These are phyloP conservation scores for Crambe crambe DNA, from an alignment of 37 sponge, comb jelly and placozoan species.

Conservation along the genomic window DNA sequence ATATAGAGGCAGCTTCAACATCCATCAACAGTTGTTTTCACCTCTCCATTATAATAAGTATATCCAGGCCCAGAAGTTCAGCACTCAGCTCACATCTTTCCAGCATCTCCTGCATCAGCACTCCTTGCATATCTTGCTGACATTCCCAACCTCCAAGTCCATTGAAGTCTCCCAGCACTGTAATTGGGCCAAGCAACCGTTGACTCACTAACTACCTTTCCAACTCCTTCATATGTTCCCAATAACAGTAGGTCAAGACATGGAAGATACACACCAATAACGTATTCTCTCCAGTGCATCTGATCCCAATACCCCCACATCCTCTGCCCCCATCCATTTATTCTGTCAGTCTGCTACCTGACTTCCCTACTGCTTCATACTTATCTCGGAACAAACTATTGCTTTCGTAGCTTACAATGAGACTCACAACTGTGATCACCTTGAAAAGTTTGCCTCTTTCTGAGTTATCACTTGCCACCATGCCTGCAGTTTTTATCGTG, in stretches of 20 bases:
- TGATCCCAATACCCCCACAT: too few relatives aligned
- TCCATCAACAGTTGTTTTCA: conserved; percentile 16
- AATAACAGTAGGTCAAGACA: conserved; percentile 14
- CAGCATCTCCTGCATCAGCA: conserved; percentile 16
- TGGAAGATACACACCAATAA: conserved; percentile 19
- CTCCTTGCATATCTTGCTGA: too few relatives aligned
- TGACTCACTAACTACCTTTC: conserved; percentile 19
- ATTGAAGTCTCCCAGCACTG: conserved; percentile 2
- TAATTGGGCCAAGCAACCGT: conserved; percentile 4
- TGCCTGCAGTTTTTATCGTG: too few relatives aligned
- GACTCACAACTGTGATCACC: too few relatives aligned
- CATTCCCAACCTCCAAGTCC: background rate
- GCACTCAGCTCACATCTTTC: conserved; percentile 6
- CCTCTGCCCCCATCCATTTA: too few relatives aligned
- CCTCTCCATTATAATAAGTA: background rate
- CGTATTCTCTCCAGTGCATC: background rate
- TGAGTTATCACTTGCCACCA: too few relatives aligned
- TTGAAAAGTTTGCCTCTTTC: too few relatives aligned
- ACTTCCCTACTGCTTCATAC: too few relatives aligned
- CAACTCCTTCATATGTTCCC: conserved; percentile 12
- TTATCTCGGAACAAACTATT: too few relatives aligned
- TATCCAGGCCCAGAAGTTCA: conserved; percentile 8
- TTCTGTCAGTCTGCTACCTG: too few relatives aligned
- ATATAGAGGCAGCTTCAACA: too few relatives aligned
- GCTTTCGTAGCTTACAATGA: too few relatives aligned